phyloP scores from a whole-genome alignment of 2,797 vertebrate species.

The Characodon lateralis region DNA sequence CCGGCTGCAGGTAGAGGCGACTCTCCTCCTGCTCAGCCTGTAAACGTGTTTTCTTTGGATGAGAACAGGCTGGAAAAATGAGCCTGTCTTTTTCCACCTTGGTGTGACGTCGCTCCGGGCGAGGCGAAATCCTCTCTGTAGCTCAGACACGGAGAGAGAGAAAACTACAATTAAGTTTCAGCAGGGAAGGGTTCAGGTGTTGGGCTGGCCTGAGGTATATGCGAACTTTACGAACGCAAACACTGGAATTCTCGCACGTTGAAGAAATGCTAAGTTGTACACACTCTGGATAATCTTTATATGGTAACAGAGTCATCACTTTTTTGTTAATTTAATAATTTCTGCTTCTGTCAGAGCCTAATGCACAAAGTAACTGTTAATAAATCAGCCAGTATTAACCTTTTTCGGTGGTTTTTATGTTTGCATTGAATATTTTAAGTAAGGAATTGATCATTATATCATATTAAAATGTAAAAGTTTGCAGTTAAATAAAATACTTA shows the following conservation, averaged over 20 bases:
- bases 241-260: background rate
- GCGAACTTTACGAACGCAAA: background rate
- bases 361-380: background rate
- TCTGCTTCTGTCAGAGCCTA: background rate
- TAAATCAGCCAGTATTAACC: background rate
- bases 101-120: constrained; percentile 80
- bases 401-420: background rate
- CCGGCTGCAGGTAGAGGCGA: constrained; percentile 75
- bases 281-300: background rate
- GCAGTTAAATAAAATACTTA: background rate
- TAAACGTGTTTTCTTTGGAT: constrained; percentile 67
- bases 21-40: constrained; percentile 39
- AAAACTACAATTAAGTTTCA: constrained; percentile 62
- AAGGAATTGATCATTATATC: background rate
- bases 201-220: background rate
- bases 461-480: background rate
- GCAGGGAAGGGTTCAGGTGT: constrained; percentile 31
- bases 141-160: constrained; percentile 58
- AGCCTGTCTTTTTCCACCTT: constrained; percentile 73
- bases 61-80: constrained; percentile 65
- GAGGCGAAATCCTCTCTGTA: constrained; percentile 77
- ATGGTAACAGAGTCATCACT: background rate
- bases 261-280: no score
- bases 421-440: background rate
- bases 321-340: no score